Conservation (phyloP, 2,797 vertebrate species). For the Silurus aristotelis region DNA sequence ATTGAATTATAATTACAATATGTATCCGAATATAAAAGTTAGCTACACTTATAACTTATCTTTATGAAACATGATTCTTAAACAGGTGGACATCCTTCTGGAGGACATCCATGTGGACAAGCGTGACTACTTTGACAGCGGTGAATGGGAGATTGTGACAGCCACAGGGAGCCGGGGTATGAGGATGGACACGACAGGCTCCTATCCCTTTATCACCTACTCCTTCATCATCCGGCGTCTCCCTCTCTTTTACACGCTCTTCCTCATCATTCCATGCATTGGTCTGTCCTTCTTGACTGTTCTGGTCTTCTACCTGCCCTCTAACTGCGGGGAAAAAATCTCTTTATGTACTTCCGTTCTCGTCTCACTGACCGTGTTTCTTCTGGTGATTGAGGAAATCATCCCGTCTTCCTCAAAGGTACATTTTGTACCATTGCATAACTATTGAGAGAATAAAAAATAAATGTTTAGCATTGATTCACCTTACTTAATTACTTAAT, state of each 20-base stretch:
- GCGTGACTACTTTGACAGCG: slow-evolving; percentile 80
- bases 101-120: slow-evolving; percentile 80
- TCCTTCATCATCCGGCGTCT: slow-evolving; percentile 79
- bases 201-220: slow-evolving; percentile 79
- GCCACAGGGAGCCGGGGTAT: slow-evolving; percentile 76
- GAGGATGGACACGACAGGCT: slow-evolving; percentile 67
- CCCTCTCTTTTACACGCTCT: slow-evolving; percentile 82
- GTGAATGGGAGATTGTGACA: slow-evolving; percentile 81
- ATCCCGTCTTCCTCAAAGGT: slow-evolving; percentile 81
- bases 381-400: slow-evolving; percentile 81
- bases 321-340: slow-evolving; percentile 80
- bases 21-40: not conserved
- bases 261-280: slow-evolving; percentile 82
- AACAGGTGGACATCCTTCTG: slow-evolving; percentile 75
- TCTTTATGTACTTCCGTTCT: slow-evolving; percentile 80
- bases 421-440: not conserved
- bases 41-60: not conserved
- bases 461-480: not conserved
- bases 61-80: not conserved
- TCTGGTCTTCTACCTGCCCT: slow-evolving; percentile 80
- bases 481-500: not conserved
- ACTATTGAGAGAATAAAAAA: not conserved
- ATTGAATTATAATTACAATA: no score
- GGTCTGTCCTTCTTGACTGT: slow-evolving; percentile 81
- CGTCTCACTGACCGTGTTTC: slow-evolving; percentile 81